Evolutionary conservation across 2,888 invertebrate species (phyloP).

Genomic region (Trachelus troglodyta): DNA sequence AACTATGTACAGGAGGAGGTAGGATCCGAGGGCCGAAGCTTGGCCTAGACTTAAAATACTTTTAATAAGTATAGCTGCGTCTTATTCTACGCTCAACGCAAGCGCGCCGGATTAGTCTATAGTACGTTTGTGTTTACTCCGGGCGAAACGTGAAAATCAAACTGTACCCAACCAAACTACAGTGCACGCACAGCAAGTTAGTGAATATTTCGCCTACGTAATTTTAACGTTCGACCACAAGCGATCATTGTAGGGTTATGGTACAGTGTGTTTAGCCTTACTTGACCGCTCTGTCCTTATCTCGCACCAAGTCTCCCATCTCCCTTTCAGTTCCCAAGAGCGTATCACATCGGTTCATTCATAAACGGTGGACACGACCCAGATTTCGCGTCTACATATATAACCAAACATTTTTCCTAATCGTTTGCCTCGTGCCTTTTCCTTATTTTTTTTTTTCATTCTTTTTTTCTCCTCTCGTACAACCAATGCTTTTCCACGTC

Average conservation of each 20-base stretch:
- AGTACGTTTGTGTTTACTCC: not conserved
- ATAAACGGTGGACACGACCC: constrained; percentile 2
- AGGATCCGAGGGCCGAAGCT: constrained; percentile 50
- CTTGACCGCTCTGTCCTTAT: not conserved
- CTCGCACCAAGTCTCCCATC: not conserved
- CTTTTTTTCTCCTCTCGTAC: not conserved
- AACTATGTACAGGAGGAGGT: constrained; percentile 27
- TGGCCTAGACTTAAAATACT: constrained; percentile 62
- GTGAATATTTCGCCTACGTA: not conserved
- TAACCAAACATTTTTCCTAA: not conserved
- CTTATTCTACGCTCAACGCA: constrained; percentile 38
- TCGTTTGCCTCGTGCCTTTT: not conserved
- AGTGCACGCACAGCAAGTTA: not conserved
- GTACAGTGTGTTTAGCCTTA: not conserved
- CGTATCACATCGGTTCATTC: constrained; percentile 4
- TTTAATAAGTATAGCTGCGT: constrained; percentile 49
- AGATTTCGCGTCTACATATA: not conserved
- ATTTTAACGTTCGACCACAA: not conserved
- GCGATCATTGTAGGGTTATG: not conserved
- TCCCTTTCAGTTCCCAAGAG: not conserved
- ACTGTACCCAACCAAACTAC: not conserved
- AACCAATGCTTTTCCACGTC: not conserved
- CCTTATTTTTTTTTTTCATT: too few relatives aligned
- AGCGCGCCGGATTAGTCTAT: not conserved
- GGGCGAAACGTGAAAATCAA: not conserved